Conservation (phyloP, 2,113 vertebrate genomes). For the Polypterus bichir region DNA sequence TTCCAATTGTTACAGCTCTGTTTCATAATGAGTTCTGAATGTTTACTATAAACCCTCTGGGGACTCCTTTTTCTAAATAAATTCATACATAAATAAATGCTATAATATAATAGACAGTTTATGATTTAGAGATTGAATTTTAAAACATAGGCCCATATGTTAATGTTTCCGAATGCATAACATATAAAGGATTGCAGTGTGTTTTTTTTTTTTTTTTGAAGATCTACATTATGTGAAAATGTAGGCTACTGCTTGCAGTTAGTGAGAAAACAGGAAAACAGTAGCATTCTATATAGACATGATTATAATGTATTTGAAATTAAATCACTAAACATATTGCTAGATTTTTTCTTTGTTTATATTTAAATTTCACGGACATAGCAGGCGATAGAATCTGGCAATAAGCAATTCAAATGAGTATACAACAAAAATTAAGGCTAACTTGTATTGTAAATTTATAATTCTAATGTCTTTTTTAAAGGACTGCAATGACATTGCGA, state of each 20-base stretch:
- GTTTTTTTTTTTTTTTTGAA: slow-evolving; percentile 17
- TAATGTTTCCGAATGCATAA: slow-evolving; percentile 30
- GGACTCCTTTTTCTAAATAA: slow-evolving; percentile 19
- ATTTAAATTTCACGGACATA: too few species aligned
- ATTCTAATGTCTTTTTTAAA: too few species aligned
- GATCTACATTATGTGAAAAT: slow-evolving; percentile 21
- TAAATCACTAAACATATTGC: too few species aligned
- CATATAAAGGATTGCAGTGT: slow-evolving; percentile 21
- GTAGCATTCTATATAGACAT: too few species aligned
- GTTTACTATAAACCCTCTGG: slow-evolving; percentile 23
- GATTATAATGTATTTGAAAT: too few species aligned
- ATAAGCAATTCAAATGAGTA: too few species aligned
- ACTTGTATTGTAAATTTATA: too few species aligned
- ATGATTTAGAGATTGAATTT: slow-evolving; percentile 26
- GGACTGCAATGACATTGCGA: too few species aligned
- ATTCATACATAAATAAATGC: slow-evolving; percentile 25
- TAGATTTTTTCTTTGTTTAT: too few species aligned
- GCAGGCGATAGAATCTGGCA: too few species aligned
- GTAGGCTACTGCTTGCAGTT: slow-evolving; percentile 20
- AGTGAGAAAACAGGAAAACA: slow-evolving; percentile 6
- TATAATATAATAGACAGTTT: slow-evolving; percentile 20
- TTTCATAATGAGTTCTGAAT: slow-evolving; percentile 24
- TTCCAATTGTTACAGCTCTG: too few species aligned
- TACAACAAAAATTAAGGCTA: too few species aligned
- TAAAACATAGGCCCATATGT: slow-evolving; percentile 27